phyloP scores from a whole-genome alignment of 2,888 invertebrate genomes.

The Lasiommata megera region DNA sequence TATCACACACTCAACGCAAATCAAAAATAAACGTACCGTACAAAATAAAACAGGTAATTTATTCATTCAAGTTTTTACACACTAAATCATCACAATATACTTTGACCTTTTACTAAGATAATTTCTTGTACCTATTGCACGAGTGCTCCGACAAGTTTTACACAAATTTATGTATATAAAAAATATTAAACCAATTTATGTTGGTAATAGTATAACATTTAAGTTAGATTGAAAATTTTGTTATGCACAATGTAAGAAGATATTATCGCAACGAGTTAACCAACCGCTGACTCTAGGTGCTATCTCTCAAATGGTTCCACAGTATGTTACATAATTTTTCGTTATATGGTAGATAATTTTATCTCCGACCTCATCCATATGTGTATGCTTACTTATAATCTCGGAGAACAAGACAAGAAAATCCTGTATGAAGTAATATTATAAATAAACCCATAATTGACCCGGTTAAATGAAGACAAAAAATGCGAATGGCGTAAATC shows the following conservation, averaged over 20 bases:
- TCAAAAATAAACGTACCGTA: slow-evolving; percentile 11
- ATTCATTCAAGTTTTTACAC: slow-evolving; percentile 8
- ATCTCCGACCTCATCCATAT: slow-evolving; percentile 47
- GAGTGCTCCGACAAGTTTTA: neutral
- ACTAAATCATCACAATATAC: neutral
- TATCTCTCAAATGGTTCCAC: slow-evolving; percentile 54
- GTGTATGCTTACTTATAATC: slow-evolving; percentile 21
- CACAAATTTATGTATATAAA: neutral
- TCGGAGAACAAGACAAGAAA: slow-evolving; percentile 14
- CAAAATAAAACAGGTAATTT: neutral
- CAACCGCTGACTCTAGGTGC: slow-evolving; percentile 53
- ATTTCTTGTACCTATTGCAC: neutral
- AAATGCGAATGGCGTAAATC: slow-evolving; percentile 14
- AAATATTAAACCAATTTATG: neutral
- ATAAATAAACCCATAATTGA: slow-evolving; percentile 11
- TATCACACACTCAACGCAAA: slow-evolving; percentile 5
- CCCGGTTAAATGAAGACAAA: slow-evolving; percentile 5
- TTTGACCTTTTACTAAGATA: neutral
- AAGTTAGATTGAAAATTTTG: no score
- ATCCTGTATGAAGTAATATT: slow-evolving; percentile 13
- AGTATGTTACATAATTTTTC: slow-evolving; percentile 61
- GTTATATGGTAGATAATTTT: slow-evolving; percentile 52
- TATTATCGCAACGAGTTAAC: slow-evolving; percentile 34
- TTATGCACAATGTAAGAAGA: slow-evolving; percentile 20
- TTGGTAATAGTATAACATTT: neutral